Conservation (phyloP, 1,140 invertebrate species). For the Aphelenchoides avenae region DNA sequence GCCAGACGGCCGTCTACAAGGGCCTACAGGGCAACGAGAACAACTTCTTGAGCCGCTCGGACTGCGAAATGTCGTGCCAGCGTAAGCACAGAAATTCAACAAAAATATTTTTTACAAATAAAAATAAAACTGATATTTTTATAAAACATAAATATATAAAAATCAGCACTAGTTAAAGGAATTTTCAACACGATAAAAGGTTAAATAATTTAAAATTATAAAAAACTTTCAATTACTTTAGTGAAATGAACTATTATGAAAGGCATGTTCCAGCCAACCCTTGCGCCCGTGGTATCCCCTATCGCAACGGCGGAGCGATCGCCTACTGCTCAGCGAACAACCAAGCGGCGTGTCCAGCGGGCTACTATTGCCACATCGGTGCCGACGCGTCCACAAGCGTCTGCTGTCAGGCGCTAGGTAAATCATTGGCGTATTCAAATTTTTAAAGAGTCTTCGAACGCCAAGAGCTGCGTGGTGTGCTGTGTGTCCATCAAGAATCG, state of each 20-base stretch:
- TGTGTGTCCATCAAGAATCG: too few species aligned
- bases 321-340: slow-evolving; percentile 52
- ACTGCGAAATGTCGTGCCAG: slow-evolving; percentile 54
- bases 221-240: too few species aligned
- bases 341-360: slow-evolving; percentile 46
- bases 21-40: slow-evolving; percentile 58
- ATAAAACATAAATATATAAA: too few species aligned
- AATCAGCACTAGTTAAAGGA: too few species aligned
- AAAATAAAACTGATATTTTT: too few species aligned
- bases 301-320: slow-evolving; percentile 34
- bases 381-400: slow-evolving; percentile 48
- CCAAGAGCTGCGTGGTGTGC: too few species aligned
- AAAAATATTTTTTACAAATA: slow-evolving; percentile 28
- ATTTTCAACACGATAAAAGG: too few species aligned
- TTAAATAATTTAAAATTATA: too few species aligned
- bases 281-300: slow-evolving; percentile 46
- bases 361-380: slow-evolving; percentile 56
- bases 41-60: slow-evolving; percentile 50
- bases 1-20: slow-evolving; percentile 46
- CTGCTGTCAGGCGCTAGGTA: slow-evolving; percentile 58
- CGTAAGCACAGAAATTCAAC: slow-evolving; percentile 12
- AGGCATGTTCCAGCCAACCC: too few species aligned
- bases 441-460: too few species aligned
- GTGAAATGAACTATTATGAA: too few species aligned
- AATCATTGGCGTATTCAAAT: too few species aligned